Conservation (phyloP, 2,797 vertebrate species). For the Todus mexicanus region DNA sequence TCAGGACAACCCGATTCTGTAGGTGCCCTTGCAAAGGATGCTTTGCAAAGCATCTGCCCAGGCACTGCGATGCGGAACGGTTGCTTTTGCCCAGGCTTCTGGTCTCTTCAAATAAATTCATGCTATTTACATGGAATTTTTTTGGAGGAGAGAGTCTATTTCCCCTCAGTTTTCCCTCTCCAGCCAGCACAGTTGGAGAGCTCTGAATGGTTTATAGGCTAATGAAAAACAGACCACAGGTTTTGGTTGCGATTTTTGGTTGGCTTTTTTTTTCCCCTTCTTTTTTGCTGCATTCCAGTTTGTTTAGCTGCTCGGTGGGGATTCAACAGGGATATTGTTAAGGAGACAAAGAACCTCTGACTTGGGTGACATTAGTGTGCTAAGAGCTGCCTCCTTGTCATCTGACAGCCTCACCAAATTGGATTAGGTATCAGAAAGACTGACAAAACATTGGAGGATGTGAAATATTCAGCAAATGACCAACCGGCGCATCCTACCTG, state of each 20-base stretch:
- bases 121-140: not conserved
- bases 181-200: not conserved
- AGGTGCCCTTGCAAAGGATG: not conserved
- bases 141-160: not conserved
- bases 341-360: not conserved
- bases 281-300: not conserved
- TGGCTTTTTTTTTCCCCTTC: not conserved
- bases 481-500: not conserved
- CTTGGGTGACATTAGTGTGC: not conserved
- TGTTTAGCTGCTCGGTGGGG: not conserved
- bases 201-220: not conserved
- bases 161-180: not conserved
- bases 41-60: not conserved
- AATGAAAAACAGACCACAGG: not conserved
- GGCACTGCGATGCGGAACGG: not conserved
- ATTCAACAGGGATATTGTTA: not conserved
- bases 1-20: not conserved
- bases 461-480: not conserved
- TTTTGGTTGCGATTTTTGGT: not conserved
- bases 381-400: slow-evolving; percentile 20
- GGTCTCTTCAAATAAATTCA: not conserved
- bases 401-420: not conserved
- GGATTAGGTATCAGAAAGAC: not conserved
- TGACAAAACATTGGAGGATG: not conserved
- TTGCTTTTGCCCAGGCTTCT: not conserved